Conservation (phyloP, 2,113 vertebrate species). For the Ranitomeya imitator region DNA sequence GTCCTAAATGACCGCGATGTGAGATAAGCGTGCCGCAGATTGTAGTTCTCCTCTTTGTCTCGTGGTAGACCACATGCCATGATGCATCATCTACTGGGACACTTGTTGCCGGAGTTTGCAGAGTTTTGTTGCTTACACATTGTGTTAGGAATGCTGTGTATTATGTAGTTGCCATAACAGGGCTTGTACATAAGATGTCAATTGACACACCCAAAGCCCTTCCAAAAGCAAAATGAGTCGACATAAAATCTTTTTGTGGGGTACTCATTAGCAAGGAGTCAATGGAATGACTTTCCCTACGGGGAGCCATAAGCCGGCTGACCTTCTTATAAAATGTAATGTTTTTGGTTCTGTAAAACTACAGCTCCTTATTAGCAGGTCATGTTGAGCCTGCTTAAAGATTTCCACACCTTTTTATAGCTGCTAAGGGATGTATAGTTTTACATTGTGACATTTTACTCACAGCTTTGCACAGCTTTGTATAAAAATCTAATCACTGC, state of each 20-base stretch:
- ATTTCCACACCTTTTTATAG: slow-evolving; percentile 56
- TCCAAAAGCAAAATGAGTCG: slow-evolving; percentile 13
- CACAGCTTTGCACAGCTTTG: not conserved
- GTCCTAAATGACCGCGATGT: slow-evolving; percentile 18
- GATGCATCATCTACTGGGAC: slow-evolving; percentile 48
- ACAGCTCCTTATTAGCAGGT: slow-evolving; percentile 52
- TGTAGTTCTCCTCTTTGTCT: slow-evolving; percentile 15
- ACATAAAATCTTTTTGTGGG: slow-evolving; percentile 48
- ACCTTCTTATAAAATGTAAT: slow-evolving; percentile 54
- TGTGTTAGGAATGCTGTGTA: slow-evolving; percentile 51
- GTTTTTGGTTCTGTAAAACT: slow-evolving; percentile 48
- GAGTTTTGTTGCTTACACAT: slow-evolving; percentile 48
- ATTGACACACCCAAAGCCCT: slow-evolving; percentile 46
- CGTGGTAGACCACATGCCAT: slow-evolving; percentile 38
- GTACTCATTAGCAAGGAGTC: slow-evolving; percentile 52
- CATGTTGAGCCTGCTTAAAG: slow-evolving; percentile 42
- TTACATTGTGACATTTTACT: slow-evolving; percentile 52
- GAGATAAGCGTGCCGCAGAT: slow-evolving; percentile 2
- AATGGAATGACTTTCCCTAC: slow-evolving; percentile 34
- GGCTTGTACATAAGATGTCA: slow-evolving; percentile 41
- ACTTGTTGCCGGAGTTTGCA: slow-evolving; percentile 16
- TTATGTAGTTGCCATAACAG: slow-evolving; percentile 56
- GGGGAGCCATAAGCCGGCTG: slow-evolving; percentile 45
- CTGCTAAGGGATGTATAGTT: slow-evolving; percentile 54
- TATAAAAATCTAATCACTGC: not conserved